phyloP scores from a whole-genome alignment of 2,113 vertebrate genomes.

The Nicator chloris region DNA sequence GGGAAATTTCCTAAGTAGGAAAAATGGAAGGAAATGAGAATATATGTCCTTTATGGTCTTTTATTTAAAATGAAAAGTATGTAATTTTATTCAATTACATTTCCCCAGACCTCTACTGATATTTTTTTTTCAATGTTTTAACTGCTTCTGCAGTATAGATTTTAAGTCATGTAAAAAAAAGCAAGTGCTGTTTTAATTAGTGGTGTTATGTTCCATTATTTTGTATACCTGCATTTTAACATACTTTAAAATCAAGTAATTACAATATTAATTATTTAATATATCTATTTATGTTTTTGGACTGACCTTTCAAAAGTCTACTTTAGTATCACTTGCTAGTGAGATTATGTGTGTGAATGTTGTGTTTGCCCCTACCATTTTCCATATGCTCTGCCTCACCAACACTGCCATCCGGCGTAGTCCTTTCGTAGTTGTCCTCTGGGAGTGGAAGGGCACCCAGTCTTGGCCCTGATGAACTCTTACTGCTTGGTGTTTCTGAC shows the following conservation, averaged over 20 bases:
- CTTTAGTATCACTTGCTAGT: slow-evolving; percentile 69
- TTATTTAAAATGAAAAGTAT: background rate
- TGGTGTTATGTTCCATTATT: slow-evolving; percentile 55
- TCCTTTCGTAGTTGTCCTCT: slow-evolving; percentile 99
- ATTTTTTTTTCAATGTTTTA: slow-evolving; percentile 38
- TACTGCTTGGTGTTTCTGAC: slow-evolving; percentile 99
- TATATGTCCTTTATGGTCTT: background rate
- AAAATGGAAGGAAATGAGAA: slow-evolving; percentile 34
- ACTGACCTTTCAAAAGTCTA: slow-evolving; percentile 70
- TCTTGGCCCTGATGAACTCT: slow-evolving; percentile 98
- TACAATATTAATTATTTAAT: slow-evolving; percentile 49
- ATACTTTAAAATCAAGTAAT: slow-evolving; percentile 36
- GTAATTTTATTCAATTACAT: slow-evolving; percentile 15
- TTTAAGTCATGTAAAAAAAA: slow-evolving; percentile 29
- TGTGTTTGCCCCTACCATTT: slow-evolving; percentile 99
- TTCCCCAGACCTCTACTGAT: background rate
- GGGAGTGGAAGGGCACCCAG: slow-evolving; percentile 99
- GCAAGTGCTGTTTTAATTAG: slow-evolving; percentile 29
- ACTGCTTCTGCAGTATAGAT: background rate
- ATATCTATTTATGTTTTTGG: slow-evolving; percentile 12
- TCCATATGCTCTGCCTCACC: slow-evolving; percentile 99
- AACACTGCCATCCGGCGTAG: slow-evolving; percentile 99
- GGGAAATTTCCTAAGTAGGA: slow-evolving; percentile 17
- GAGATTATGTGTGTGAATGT: slow-evolving; percentile 78
- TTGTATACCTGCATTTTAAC: slow-evolving; percentile 43